Base-by-base conservation (phyloP, 2,113 vertebrate genomes). In the Spermophilus dauricus region DNA sequence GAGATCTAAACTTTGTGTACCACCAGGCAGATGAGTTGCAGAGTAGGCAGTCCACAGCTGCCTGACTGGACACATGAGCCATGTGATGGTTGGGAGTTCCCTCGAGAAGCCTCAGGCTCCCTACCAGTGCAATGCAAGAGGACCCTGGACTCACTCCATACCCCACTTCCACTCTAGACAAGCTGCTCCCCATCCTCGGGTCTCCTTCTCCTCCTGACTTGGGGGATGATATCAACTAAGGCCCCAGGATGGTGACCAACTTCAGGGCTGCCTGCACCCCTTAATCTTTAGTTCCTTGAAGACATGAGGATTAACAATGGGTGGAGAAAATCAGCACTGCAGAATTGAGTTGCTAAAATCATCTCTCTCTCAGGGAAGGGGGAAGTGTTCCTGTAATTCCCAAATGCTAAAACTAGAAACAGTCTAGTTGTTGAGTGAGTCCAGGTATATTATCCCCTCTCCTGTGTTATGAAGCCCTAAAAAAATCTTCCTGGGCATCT, bases 191-290 rank as follows among this genome's bases (percentile, higher is more conserved):
- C 91, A 28, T 37, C 24, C 30, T 58, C 65, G 1, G 16, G 37
- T 42, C 39, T 56, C n/a, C 56, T 56, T 56, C 16, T 30, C 4
- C 32, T 61, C 4, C 67, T 3, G 0, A 16, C 0, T 16, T 0
- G 4, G 26, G 45, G 56, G 13, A 24, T 48, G 32, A 73, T 2
- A 1, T 1, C 22, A 6, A 75, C 61, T 3, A n/a, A 30, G 37
- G 53, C 3, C 13, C 39, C 37, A 18, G 67, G 56, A 75, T 0
- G 11, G 2, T 7, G 18, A 56, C 26, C 1, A 0, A 26, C 3
- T 67, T 67, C 26, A 3, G 3, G 58, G 0, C 0, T 84, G 22
- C 61, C 73, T 48, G 20, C 26, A 70, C 1, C 17, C 85, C 48
- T 37, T 8, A 11, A 12, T 37, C 61, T 61, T 42, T 28, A 61